Conservation (phyloP, 2,797 vertebrate species). For the Botia kubotai region DNA sequence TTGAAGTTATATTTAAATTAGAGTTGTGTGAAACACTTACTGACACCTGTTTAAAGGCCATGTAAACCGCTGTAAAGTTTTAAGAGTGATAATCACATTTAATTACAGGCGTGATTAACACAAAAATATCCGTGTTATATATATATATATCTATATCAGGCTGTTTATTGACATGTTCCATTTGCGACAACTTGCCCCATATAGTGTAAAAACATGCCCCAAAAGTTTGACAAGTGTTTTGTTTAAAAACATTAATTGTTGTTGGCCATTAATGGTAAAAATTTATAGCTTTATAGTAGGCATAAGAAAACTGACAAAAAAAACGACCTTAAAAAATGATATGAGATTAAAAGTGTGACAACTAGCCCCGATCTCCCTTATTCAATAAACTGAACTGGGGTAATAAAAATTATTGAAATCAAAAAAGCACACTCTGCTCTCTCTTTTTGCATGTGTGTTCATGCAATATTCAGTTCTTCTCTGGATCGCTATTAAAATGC, state of each 20-base stretch:
- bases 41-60: no score
- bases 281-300: background rate
- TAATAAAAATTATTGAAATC: slow-evolving; percentile 18
- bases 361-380: background rate
- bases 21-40: no score
- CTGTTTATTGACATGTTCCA: no score
- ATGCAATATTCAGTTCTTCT: slow-evolving; percentile 43
- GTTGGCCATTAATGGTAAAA: background rate
- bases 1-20: background rate
- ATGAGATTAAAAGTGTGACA: background rate
- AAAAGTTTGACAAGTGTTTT: background rate
- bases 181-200: no score
- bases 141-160: no score
- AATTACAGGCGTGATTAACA: no score
- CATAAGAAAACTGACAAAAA: background rate
- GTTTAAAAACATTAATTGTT: background rate
- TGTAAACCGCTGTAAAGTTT: no score
- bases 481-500: slow-evolving; percentile 43
- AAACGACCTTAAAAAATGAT: background rate
- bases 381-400: slow-evolving; percentile 35
- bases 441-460: slow-evolving; percentile 25
- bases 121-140: no score
- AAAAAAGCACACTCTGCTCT: background rate
- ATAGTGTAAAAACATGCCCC: no score
- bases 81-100: no score